Percentiles rank a stretch among this genome's conserved stretches.
Conservation (phyloP, 1,140 invertebrate genomes). For the Drosophila nebulosa region DNA sequence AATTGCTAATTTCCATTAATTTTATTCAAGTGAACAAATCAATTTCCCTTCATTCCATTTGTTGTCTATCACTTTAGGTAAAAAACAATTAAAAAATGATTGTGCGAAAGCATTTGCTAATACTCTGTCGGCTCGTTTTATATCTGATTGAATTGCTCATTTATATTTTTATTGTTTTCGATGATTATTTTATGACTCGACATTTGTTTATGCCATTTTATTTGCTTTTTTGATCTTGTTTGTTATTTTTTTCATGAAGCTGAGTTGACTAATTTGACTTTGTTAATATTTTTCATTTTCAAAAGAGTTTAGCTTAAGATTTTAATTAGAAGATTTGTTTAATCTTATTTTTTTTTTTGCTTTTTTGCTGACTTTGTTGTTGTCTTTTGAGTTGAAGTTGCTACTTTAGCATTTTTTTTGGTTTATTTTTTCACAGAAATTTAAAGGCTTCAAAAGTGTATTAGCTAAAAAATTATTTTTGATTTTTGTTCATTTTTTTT, state of each 20-base stretch:
- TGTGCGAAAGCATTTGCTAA: background rate
- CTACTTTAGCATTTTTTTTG: no score
- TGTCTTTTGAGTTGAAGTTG: background rate
- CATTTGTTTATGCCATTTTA: conserved; percentile 5
- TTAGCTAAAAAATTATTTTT: no score
- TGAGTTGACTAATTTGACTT: no score
- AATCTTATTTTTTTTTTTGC: background rate
- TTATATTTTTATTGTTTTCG: conserved; percentile 1
- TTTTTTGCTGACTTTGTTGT: background rate
- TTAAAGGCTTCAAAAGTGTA: no score
- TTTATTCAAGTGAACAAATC: background rate
- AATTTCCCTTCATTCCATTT: background rate
- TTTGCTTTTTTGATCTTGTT: background rate
- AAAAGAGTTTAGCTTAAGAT: background rate
- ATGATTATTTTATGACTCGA: background rate
- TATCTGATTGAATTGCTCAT: conserved; percentile 2
- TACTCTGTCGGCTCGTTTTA: background rate
- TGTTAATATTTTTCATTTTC: no score
- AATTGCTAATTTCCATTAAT: background rate
- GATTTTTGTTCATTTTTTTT: background rate
- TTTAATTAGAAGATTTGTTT: background rate
- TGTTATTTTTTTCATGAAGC: conserved; percentile 1
- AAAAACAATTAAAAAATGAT: background rate
- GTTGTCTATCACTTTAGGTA: background rate
- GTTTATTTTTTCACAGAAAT: no score